Percentiles rank a stretch among this genome's conserved stretches.
phyloP scores from a whole-genome alignment of 2,888 invertebrate species.

The Lacanobia wlatinum region DNA sequence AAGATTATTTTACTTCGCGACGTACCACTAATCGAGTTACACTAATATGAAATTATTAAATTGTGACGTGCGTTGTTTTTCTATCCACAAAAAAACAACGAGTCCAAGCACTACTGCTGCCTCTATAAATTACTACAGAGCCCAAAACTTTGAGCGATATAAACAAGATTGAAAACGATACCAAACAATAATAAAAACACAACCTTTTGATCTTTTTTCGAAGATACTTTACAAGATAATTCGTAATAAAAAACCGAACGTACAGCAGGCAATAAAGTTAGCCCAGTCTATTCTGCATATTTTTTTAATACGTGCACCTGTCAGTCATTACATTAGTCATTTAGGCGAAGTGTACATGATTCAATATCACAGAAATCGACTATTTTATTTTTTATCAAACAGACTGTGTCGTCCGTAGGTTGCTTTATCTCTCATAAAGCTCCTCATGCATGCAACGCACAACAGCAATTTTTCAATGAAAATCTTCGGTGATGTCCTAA shows the following conservation, averaged over 20 bases:
- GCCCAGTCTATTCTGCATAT: slow-evolving; percentile 20
- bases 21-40: slow-evolving; percentile 67
- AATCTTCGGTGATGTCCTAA: neutral
- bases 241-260: slow-evolving; percentile 18
- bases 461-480: neutral
- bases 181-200: slow-evolving; percentile 23
- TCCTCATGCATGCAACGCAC: neutral
- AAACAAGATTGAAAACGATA: slow-evolving; percentile 5
- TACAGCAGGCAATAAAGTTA: slow-evolving; percentile 23
- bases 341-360: neutral
- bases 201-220: slow-evolving; percentile 21
- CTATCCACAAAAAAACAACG: slow-evolving; percentile 24
- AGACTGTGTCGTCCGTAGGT: neutral
- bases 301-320: slow-evolving; percentile 34
- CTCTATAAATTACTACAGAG: neutral
- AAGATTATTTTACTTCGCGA: slow-evolving; percentile 21
- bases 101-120: neutral
- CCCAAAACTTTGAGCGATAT: neutral
- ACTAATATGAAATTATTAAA: slow-evolving; percentile 60
- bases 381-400: neutral
- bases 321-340: slow-evolving; percentile 34
- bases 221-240: slow-evolving; percentile 15
- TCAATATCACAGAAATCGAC: slow-evolving; percentile 3
- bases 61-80: slow-evolving; percentile 67
- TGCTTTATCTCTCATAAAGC: neutral